A percentile compares a stretch with the other conserved stretches of the same genome.
phyloP scores from a whole-genome alignment of 30 jellyfish, hydroid and myxozoan genomes.

The Morbakka virulenta region DNA sequence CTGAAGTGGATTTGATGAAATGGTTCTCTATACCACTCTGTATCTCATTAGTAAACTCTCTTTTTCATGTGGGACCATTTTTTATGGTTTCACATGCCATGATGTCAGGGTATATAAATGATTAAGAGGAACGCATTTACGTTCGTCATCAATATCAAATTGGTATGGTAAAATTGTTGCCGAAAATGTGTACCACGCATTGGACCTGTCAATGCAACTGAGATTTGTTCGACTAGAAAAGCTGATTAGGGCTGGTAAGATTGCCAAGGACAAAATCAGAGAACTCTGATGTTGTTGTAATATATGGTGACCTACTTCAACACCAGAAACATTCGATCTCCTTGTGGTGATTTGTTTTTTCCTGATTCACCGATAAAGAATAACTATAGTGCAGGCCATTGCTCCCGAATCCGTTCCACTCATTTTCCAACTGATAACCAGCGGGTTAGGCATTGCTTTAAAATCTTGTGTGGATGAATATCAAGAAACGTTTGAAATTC shows the following conservation, averaged over 20 bases:
- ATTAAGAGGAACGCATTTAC: slow-evolving; percentile 12
- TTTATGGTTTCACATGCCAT: slow-evolving; percentile 24
- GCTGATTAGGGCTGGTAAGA: slow-evolving; percentile 13
- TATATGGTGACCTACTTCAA: neutral
- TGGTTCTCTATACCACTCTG: slow-evolving; percentile 9
- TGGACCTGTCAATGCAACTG: slow-evolving; percentile 47
- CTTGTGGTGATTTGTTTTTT: neutral
- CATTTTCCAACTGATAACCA: slow-evolving; percentile 32
- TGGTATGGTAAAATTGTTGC: no score
- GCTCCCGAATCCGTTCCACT: neutral
- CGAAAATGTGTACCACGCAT: slow-evolving; percentile 10
- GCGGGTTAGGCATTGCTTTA: slow-evolving; percentile 47
- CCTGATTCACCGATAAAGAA: neutral
- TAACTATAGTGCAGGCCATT: slow-evolving; percentile 11
- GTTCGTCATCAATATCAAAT: slow-evolving; percentile 5
- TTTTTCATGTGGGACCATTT: slow-evolving; percentile 28
- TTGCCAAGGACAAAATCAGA: slow-evolving; percentile 36
- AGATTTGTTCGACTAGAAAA: slow-evolving; percentile 31
- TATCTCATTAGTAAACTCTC: slow-evolving; percentile 9
- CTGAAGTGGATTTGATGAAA: slow-evolving; percentile 25
- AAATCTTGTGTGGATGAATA: slow-evolving; percentile 42
- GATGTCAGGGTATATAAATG: slow-evolving; percentile 29
- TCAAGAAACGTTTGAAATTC: slow-evolving; percentile 25
- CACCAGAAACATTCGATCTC: neutral
- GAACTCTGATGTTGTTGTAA: slow-evolving; percentile 1